Percentiles rank a stretch among this genome's conserved stretches.
Conservation (phyloP, 2,888 invertebrate genomes). For the Thereva nobilitata region DNA sequence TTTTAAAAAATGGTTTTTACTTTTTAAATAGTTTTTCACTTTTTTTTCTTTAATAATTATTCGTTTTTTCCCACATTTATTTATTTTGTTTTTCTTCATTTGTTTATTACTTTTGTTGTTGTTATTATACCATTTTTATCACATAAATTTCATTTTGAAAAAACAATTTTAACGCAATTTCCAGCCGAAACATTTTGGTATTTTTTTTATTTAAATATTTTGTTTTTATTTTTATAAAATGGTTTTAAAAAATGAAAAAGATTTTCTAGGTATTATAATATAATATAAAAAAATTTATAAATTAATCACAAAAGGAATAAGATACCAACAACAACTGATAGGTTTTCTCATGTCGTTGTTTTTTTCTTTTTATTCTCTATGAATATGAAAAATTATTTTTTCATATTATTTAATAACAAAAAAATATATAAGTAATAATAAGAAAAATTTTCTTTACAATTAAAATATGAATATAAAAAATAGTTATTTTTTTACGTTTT, state of each 20-base stretch:
- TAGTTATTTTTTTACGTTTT: neutral
- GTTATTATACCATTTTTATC: too few species aligned
- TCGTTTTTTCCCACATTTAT: too few species aligned
- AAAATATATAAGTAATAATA: slow-evolving; percentile 14
- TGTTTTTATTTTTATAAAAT: neutral
- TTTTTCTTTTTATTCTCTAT: slow-evolving; percentile 5
- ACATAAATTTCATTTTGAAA: too few species aligned
- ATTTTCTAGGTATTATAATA: slow-evolving; percentile 1
- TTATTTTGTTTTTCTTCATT: too few species aligned
- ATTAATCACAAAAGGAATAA: slow-evolving; percentile 21
- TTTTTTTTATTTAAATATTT: slow-evolving; percentile 1
- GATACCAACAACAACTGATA: slow-evolving; percentile 1
- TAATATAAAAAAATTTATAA: slow-evolving; percentile 11
- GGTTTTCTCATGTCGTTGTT: slow-evolving; percentile 5
- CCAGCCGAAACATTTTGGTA: too few species aligned
- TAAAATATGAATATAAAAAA: slow-evolving; percentile 36
- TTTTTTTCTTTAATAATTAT: slow-evolving; percentile 14
- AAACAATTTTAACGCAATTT: too few species aligned
- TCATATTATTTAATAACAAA: slow-evolving; percentile 23
- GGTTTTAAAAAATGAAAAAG: neutral
- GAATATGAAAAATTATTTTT: slow-evolving; percentile 6
- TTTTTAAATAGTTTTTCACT: neutral
- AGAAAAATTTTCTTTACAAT: slow-evolving; percentile 27
- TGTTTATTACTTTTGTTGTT: too few species aligned
- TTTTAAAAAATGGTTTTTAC: slow-evolving; percentile 5